phyloP scores from a whole-genome alignment of 2,113 vertebrate genomes.

The Hippopotamus amphibius region DNA sequence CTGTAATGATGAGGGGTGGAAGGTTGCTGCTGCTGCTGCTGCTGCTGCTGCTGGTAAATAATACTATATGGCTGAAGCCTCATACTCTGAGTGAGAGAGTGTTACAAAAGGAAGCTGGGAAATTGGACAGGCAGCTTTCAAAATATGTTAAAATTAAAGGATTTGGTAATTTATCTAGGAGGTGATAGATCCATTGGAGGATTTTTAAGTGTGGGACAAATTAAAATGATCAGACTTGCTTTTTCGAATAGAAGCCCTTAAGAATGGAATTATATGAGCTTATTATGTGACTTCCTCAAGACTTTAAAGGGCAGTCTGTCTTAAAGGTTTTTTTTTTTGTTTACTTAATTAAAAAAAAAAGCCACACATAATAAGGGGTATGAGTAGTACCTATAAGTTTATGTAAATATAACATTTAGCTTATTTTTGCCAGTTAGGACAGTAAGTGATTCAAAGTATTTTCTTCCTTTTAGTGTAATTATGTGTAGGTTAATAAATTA shows the following conservation, averaged over 20 bases:
- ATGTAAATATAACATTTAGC: neutral
- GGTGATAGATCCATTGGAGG: neutral
- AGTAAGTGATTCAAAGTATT: neutral
- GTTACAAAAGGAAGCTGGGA: neutral
- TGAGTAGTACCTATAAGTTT: neutral
- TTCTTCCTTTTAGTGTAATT: conserved; percentile 43
- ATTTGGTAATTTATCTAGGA: conserved; percentile 27
- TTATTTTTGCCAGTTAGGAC: conserved; percentile 6
- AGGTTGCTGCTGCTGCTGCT: neutral
- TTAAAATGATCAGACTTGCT: neutral
- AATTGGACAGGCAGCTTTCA: neutral
- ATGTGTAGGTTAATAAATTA: neutral
- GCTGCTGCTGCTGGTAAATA: neutral
- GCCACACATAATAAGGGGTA: neutral
- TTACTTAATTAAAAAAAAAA: conserved; percentile 4
- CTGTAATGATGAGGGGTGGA: neutral
- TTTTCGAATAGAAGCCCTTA: neutral
- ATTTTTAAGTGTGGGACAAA: neutral
- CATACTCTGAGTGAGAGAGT: neutral
- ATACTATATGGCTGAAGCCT: neutral
- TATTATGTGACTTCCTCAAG: neutral
- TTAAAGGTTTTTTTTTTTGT: neutral
- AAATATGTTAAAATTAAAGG: neutral
- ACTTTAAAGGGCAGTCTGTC: neutral
- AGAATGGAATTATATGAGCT: conserved; percentile 35